A percentile compares a stretch with the other conserved stretches of the same genome.
These are phyloP conservation scores for Nansenia antarctica DNA, from an alignment of 2,113 vertebrate species.

Conservation along the genomic window DNA sequence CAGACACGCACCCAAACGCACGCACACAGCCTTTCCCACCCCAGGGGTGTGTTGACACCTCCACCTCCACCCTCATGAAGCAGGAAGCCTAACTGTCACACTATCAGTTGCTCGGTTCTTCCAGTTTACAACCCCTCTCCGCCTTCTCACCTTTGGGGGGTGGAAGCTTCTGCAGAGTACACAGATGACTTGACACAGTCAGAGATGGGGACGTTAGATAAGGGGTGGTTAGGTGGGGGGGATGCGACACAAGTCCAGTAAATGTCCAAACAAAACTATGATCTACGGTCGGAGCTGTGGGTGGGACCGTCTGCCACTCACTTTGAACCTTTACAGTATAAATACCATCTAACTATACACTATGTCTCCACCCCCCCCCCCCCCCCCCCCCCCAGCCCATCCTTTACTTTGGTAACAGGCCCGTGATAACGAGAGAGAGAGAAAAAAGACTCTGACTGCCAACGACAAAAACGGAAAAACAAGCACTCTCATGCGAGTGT, in stretches of 20 bases:
- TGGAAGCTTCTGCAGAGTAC: constrained; percentile 9
- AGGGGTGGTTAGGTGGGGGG: background rate
- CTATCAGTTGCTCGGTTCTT: constrained; percentile 2
- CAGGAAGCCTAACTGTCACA: constrained; percentile 36
- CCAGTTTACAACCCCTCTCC: constrained; percentile 16
- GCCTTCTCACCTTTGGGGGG: constrained; percentile 26
- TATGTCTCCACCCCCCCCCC: too few relatives aligned
- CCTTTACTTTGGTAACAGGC: background rate
- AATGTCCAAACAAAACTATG: too few relatives aligned
- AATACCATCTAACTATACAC: too few relatives aligned
- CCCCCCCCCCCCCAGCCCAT: too few relatives aligned
- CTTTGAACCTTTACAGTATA: too few relatives aligned
- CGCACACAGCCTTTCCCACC: background rate
- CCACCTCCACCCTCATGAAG: background rate
- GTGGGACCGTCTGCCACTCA: too few relatives aligned
- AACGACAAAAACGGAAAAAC: constrained; percentile 30
- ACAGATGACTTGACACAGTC: constrained; percentile 8
- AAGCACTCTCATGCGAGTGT: constrained; percentile 7
- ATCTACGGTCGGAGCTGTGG: too few relatives aligned
- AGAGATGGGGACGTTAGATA: constrained; percentile 7
- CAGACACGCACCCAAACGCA: too few relatives aligned
- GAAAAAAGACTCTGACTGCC: constrained; percentile 13
- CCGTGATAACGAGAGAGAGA: constrained; percentile 17
- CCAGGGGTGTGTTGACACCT: background rate
- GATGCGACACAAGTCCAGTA: constrained; percentile 6